Base-by-base conservation (phyloP, 2,888 invertebrate genomes). In the Diarsia dahlii region DNA sequence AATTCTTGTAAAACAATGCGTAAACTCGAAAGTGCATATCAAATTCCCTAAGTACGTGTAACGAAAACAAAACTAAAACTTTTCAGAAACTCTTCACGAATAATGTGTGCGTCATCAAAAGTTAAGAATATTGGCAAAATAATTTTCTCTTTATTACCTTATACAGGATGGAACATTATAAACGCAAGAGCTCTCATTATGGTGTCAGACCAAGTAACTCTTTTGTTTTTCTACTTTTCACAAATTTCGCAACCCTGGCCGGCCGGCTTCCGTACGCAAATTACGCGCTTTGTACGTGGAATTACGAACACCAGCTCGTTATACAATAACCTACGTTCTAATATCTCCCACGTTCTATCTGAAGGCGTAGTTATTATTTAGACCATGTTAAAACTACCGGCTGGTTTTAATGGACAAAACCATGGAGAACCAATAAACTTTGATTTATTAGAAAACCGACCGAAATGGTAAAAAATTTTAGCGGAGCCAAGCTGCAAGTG, bases 11-110 rank as follows among this genome's bases (percentile, higher is more conserved):
- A 69, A 70, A 62, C 46, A 46, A 28, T 48, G 2, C 28, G 2
- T 60, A 23, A 46, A 39, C 28, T 71, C n/a, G 54, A 50, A 28
- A 50, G 18, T 71, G 28, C 71, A 63, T 5, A n/a, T 45, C 18
- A 48, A 54, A 45, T n/a, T 80, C n/a, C 28, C 9, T 8, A 28
- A 0, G 39, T 54, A 28, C 28, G 4, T 71, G n/a, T 28, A 62
- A 54, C 1, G n/a, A 79, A 71, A 1, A 13, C 63, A 28, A 63
- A 62, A 78, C 23, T 62, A 13, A 70, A 48, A 48, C 13, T 48
- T 28, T 54, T 1, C 13, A 54, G 18, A 71, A 79, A 54, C 23
- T 70, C 4, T 28, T 54, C 9, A 20, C 15, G 3, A 23, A 70
- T 39, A 79, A 70, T 62, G 54, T 45, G 10, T 48, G 48, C 28